Evolutionary conservation across 2,797 vertebrate species (phyloP), one percentile per base, ranked within the genome.

Genomic region (Clarias pachynema): DNA sequence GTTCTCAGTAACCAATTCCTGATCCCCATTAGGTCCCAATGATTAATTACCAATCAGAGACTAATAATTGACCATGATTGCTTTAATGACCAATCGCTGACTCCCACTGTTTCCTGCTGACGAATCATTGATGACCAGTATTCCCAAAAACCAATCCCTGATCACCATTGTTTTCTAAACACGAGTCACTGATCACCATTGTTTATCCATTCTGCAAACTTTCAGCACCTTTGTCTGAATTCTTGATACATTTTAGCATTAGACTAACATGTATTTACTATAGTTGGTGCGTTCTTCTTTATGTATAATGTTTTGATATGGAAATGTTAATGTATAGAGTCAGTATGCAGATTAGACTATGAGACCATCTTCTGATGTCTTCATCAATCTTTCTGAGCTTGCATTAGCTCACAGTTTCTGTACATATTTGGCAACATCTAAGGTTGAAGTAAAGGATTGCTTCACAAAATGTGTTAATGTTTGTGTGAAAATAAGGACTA

Each of bases 381-480:
- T 1, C 10, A 40, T 37, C 68, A 70, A 24, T 9, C 10, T 22
- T 70, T 40, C 22, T 68, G 29, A 34, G 16, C 29, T 40, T 70
- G 34, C 34, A 40, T 68, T 68, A 22, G 7, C 66, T 34, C 9
- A 37, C 24, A 12, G 22, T 26, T 40, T 1, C 68, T 40, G 4
- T 40, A 9, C 37, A 70, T 8, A 68, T 1, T 20, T 65, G 26
- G 65, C 18, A 68, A n/a, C 20, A 70, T 70, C 68, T 40, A 37
- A 24, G 9, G 20, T 34, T 40, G 24, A 70, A 40, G 69, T 70
- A 44, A 24, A 70, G 18, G 31, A 7, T 44, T 49, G 44, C n/a
- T 72, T n/a, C 24, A 49, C 37, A 53, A 73, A 26, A 73, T 73
- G 70, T 26, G 70, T 73, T 73, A 24, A 73, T 49, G n/a, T 73